A percentile compares a stretch with the other conserved stretches of the same genome.
Evolutionary conservation across 1,140 invertebrate genomes (phyloP).

Genomic region (Diorhabda carinulata): DNA sequence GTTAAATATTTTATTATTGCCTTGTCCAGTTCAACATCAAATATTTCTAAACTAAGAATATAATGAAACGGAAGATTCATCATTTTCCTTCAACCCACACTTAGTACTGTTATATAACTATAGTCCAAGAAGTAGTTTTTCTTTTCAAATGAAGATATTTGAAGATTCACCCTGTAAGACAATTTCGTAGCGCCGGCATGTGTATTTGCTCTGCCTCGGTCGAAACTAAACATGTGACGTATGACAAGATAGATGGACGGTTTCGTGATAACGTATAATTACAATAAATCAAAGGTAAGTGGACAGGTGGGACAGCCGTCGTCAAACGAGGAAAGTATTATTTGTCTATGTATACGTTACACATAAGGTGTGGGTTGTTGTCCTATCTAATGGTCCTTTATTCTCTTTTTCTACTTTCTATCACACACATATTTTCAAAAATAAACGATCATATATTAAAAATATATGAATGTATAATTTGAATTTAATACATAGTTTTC

Average conservation of each 20-base stretch:
- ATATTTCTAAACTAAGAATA: too few species aligned
- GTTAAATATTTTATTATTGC: too few species aligned
- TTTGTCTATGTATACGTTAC: not conserved
- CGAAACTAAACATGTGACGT: conserved; percentile 17
- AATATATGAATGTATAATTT: too few species aligned
- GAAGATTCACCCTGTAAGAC: not conserved
- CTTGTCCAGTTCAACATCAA: too few species aligned
- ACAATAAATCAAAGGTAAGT: conserved; percentile 45
- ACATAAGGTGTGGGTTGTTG: conserved; percentile 9
- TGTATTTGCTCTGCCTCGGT: conserved; percentile 16
- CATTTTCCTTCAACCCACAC: too few species aligned
- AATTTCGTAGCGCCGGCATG: not conserved
- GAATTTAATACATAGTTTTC: too few species aligned
- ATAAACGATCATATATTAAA: too few species aligned
- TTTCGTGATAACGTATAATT: conserved; percentile 42
- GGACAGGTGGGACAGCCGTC: conserved; percentile 41
- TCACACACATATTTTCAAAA: too few species aligned
- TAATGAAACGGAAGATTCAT: too few species aligned
- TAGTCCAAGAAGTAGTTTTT: too few species aligned
- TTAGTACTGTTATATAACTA: too few species aligned
- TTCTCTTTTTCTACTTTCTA: not conserved
- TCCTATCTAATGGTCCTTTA: conserved; percentile 1
- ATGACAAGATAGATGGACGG: conserved; percentile 35
- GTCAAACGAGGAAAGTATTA: not conserved
- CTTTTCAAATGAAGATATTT: too few species aligned